Conservation (phyloP, 2,113 vertebrate species). For the Neopipo cinnamomea region DNA sequence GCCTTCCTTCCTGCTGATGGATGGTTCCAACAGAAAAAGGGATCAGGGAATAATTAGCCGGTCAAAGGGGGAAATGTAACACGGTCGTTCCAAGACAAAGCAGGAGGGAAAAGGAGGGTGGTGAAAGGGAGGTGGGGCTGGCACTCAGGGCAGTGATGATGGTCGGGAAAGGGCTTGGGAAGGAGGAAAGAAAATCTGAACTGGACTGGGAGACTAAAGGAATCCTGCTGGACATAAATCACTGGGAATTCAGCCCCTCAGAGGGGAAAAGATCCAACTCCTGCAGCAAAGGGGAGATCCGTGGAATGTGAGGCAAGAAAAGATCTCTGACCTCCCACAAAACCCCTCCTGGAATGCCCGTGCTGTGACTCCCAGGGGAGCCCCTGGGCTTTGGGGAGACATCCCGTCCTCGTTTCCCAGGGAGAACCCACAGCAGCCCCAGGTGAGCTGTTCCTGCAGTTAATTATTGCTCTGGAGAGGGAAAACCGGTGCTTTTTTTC, state of each 20-base stretch:
- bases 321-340: not conserved
- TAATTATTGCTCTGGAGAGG: not conserved
- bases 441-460: slow-evolving; percentile 11
- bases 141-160: not conserved
- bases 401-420: not conserved
- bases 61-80: not conserved
- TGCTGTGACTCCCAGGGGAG: fast-evolving
- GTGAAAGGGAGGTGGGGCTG: not conserved
- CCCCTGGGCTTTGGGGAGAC: not conserved
- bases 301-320: not conserved
- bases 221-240: not conserved
- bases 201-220: not conserved
- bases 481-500: not conserved
- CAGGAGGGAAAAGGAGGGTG: not conserved
- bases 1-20: too few species aligned
- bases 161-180: not conserved
- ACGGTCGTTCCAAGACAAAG: not conserved
- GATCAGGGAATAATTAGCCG: not conserved
- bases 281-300: not conserved
- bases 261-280: not conserved
- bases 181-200: not conserved
- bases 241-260: not conserved
- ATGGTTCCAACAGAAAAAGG: not conserved
- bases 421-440: not conserved
- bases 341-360: not conserved